Base-by-base conservation (phyloP, 2,888 invertebrate genomes). In the Hydropsyche betteni region DNA sequence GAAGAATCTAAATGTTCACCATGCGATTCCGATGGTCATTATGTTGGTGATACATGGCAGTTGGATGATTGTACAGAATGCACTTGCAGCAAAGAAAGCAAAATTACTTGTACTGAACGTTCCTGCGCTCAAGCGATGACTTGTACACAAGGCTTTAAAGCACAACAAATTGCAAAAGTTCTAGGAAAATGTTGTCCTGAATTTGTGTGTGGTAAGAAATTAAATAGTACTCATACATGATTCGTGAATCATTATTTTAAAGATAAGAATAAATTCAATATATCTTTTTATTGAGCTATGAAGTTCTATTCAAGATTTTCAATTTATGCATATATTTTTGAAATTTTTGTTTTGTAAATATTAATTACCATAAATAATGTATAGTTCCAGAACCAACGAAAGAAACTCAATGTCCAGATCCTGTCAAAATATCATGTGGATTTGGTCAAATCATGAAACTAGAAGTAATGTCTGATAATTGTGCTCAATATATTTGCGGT, bases 1-100 rank as follows among this genome's bases (percentile, higher is more conserved):
- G 86, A 89, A 8, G 89, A 90, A 51, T 85, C 85, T 61, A 87
- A 90, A 80, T 93, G 94, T 83, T 88, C 90, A 81, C 90, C 92
- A 0, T 96, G 95, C 81, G 95, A 95, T 81, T 89, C 90, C 4
- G 89, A 90, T 69, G 91, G 91, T 36, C 93, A 93, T 81, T 89
- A 88, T 78, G 89, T 90, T 0, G 93, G 92, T 0, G 92, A 93
- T 78, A 84, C 85, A 53, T 93, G 93, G 93, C 85, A 89, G 81
- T 93, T 75, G 90, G 91, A 93, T 81, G 90, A 91, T 52, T 95
- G 95, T 82, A 94, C 92, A 0, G 88, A 85, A 24, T 95, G 95
- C 82, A 85, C 87, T 38, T 95, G 95, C 83, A 87, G 87, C 74
- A 85, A 84, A 70, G 79, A 83, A n/a, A 72, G 86, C 82, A 86